Percentiles rank a stretch among this genome's conserved stretches.
phyloP scores from a whole-genome alignment of 2,888 invertebrate genomes.

The Tanypteryx hageni region DNA sequence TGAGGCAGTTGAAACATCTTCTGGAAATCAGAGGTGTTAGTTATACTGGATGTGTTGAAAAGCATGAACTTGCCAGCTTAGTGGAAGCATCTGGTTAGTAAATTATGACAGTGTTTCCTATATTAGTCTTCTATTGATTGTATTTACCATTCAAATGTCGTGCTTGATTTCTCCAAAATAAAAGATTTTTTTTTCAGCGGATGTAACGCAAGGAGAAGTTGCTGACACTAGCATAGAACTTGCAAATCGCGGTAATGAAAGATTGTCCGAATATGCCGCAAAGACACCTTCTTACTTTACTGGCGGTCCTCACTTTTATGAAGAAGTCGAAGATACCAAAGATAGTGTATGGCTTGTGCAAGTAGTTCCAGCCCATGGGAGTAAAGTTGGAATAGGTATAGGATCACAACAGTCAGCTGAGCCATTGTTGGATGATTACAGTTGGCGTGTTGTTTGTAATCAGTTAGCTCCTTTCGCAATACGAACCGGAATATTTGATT shows the following conservation, averaged over 20 bases:
- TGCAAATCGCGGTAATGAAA: conserved; percentile 7
- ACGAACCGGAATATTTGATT: conserved; percentile 76
- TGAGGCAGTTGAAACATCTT: conserved; percentile 70
- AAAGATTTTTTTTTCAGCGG: conserved; percentile 67
- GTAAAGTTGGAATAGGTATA: conserved; percentile 65
- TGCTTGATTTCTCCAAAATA: not conserved
- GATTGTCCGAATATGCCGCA: conserved; percentile 44
- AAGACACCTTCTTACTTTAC: conserved; percentile 69
- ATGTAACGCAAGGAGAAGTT: conserved; percentile 70
- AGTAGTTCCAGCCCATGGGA: conserved; percentile 72
- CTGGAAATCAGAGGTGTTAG: conserved; percentile 71
- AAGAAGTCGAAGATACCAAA: conserved; percentile 77
- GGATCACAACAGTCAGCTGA: conserved; percentile 65
- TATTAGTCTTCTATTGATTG: not conserved
- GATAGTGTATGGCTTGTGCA: conserved; percentile 78
- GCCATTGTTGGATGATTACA: conserved; percentile 72
- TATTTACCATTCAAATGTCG: not conserved
- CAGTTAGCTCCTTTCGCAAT: conserved; percentile 76
- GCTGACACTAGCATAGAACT: conserved; percentile 68
- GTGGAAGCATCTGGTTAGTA: conserved; percentile 70
- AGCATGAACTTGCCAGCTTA: conserved; percentile 71
- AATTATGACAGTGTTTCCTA: conserved; percentile 16
- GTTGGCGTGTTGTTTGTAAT: conserved; percentile 74
- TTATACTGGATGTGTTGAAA: conserved; percentile 71
- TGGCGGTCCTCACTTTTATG: conserved; percentile 71